phyloP scores from a whole-genome alignment of 2,888 invertebrate species.

The Eupithecia dodoneata region DNA sequence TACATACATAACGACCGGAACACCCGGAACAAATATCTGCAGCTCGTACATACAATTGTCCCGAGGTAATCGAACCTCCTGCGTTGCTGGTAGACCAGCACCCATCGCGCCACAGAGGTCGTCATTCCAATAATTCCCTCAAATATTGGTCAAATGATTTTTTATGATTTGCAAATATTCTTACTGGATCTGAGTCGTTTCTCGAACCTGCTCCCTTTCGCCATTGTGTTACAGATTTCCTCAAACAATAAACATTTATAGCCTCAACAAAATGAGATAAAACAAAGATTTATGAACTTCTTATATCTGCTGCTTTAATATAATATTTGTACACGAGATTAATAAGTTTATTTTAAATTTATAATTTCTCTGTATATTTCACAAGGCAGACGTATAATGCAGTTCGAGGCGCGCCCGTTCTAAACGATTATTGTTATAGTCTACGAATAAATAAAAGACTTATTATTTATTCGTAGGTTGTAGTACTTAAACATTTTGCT shows the following conservation, averaged over 20 bases:
- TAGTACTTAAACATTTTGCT: no score
- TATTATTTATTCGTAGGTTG: no score
- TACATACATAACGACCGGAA: no score
- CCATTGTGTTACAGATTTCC: neutral
- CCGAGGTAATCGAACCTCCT: no score
- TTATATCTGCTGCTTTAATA: conserved; percentile 9
- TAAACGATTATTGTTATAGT: no score
- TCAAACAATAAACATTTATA: conserved; percentile 6
- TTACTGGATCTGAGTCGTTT: neutral
- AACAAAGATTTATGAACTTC: conserved; percentile 16
- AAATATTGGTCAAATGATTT: neutral
- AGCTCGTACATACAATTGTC: no score
- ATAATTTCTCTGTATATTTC: conserved; percentile 19
- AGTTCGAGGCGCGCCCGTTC: no score
- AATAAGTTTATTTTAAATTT: neutral
- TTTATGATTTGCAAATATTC: neutral
- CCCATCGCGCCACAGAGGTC: no score
- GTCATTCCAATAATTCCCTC: no score
- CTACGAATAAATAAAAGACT: no score
- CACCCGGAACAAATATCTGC: no score
- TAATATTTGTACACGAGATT: conserved; percentile 6
- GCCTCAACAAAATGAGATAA: conserved; percentile 21
- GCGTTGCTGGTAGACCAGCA: no score
- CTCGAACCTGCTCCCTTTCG: neutral
- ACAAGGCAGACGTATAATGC: conserved; percentile 15